Percentiles rank a stretch among this genome's conserved stretches.
Conservation (phyloP, 1,140 invertebrate species). For the Bombus impatiens region DNA sequence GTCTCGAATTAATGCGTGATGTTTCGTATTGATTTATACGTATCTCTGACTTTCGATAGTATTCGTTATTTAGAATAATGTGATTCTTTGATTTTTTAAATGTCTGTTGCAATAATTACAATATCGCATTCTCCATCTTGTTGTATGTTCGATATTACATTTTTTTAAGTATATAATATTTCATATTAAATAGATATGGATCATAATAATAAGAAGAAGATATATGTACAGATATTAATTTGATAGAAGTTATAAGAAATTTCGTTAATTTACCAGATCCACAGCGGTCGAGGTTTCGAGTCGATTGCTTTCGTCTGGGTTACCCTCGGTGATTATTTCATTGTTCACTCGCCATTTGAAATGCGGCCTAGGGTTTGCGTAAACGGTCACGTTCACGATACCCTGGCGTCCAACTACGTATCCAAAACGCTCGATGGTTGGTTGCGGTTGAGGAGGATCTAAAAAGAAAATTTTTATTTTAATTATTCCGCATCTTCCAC, state of each 20-base stretch:
- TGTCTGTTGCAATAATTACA: no score
- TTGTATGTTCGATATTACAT: no score
- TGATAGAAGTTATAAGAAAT: not conserved
- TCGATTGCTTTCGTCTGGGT: constrained; percentile 80
- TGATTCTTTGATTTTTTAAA: not conserved
- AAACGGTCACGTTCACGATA: constrained; percentile 86
- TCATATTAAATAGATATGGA: not conserved
- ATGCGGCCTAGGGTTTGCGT: constrained; percentile 86
- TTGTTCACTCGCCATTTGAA: constrained; percentile 87
- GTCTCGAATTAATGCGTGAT: not conserved
- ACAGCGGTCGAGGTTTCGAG: constrained; percentile 81
- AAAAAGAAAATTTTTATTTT: not conserved
- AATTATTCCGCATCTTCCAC: not conserved
- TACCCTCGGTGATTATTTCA: constrained; percentile 83
- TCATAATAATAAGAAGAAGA: not conserved
- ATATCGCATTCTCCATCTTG: no score
- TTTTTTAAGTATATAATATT: not conserved
- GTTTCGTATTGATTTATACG: not conserved
- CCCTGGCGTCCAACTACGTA: constrained; percentile 87
- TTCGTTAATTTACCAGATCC: constrained; percentile 81
- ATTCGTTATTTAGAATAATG: not conserved
- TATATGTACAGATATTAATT: not conserved
- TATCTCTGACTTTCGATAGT: not conserved
- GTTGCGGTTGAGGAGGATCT: constrained; percentile 85
- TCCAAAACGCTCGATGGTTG: constrained; percentile 86